Percentiles rank a stretch among this genome's conserved stretches.
Evolutionary conservation across 2,888 invertebrate species (phyloP).

Genomic region (Andrena hattorfiana): DNA sequence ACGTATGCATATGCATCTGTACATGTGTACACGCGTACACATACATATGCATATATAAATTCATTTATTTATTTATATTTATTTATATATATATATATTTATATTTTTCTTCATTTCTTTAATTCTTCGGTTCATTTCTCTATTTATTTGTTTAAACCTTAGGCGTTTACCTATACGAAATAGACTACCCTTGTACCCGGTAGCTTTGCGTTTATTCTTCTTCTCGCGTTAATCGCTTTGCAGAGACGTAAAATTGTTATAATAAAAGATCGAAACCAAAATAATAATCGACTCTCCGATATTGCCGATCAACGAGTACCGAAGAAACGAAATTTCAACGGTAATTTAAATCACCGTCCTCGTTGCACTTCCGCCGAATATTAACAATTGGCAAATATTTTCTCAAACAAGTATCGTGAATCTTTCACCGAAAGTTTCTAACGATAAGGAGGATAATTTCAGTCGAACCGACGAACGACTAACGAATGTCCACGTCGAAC

Average conservation of each 20-base stretch:
- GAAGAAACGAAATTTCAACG: slow-evolving; percentile 5
- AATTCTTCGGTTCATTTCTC: slow-evolving; percentile 46
- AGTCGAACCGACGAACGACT: not conserved
- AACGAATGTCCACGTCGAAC: too few relatives aligned
- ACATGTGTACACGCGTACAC: slow-evolving; percentile 46
- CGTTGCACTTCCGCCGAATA: not conserved
- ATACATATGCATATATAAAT: slow-evolving; percentile 60
- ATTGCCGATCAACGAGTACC: not conserved
- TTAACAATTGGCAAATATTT: not conserved
- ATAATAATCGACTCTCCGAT: slow-evolving; percentile 5
- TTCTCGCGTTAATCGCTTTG: slow-evolving; percentile 39
- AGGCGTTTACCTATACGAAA: slow-evolving; percentile 78
- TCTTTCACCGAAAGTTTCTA: slow-evolving; percentile 1
- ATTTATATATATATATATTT: slow-evolving; percentile 65
- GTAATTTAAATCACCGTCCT: not conserved
- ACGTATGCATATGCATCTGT: slow-evolving; percentile 65
- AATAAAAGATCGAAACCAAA: not conserved
- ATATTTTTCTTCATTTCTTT: slow-evolving; percentile 66
- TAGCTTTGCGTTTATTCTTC: slow-evolving; percentile 64
- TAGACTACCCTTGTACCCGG: slow-evolving; percentile 84
- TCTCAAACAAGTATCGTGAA: not conserved
- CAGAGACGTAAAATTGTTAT: slow-evolving; percentile 5
- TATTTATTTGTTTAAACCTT: slow-evolving; percentile 69
- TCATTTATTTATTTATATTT: slow-evolving; percentile 63
- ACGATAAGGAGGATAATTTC: not conserved